Conservation (phyloP, 1,140 invertebrate species). For the Conus betulinus region DNA sequence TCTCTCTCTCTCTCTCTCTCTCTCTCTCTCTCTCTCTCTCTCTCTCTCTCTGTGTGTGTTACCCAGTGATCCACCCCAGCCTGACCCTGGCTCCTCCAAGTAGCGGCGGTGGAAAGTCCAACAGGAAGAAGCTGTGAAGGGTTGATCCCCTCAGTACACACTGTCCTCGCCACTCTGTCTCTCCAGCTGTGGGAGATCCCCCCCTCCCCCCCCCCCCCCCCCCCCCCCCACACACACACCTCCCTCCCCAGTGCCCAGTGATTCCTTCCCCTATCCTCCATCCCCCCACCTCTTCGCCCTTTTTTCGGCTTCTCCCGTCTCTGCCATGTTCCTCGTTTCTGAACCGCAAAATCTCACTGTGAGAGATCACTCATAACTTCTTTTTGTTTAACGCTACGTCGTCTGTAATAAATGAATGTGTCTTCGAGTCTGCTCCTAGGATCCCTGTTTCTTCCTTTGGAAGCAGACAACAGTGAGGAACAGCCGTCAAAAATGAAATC, state of each 20-base stretch:
- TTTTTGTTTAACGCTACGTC: too few species aligned
- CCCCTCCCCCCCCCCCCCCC: neutral
- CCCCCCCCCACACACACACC: neutral
- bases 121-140: too few species aligned
- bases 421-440: too few species aligned
- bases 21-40: conserved; percentile 16
- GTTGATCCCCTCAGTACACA: neutral
- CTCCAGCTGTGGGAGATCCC: neutral
- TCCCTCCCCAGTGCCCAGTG: neutral
- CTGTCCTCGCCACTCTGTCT: neutral
- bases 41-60: neutral
- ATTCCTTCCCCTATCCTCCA: neutral
- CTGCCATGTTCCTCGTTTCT: neutral
- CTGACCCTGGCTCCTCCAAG: too few species aligned
- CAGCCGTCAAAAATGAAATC: too few species aligned
- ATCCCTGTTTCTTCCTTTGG: too few species aligned
- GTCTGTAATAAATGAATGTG: too few species aligned
- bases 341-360: too few species aligned
- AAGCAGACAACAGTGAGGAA: too few species aligned
- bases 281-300: neutral
- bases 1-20: conserved; percentile 14
- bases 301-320: neutral
- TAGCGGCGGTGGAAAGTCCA: too few species aligned
- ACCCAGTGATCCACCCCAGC: neutral
- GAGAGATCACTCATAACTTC: too few species aligned